Evolutionary conservation across 2,888 invertebrate species (phyloP).

Genomic region (Calameuta idolon): DNA sequence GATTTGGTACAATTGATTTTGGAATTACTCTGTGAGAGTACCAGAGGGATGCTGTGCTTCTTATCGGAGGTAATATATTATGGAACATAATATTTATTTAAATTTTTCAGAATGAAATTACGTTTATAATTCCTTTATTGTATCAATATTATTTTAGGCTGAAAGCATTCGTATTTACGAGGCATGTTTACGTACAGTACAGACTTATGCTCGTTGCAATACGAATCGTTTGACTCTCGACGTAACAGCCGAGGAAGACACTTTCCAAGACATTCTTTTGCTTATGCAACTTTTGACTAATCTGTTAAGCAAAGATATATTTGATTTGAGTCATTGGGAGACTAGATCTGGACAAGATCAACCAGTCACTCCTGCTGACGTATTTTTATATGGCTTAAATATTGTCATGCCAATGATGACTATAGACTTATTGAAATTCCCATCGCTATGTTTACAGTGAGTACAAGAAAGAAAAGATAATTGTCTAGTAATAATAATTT

Average conservation of each 20-base stretch:
- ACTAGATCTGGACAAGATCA: conserved; percentile 12
- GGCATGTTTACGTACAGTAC: conserved; percentile 76
- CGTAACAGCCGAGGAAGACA: conserved; percentile 79
- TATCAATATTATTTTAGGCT: conserved; percentile 55
- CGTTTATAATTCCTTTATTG: neutral
- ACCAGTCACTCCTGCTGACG: conserved; percentile 69
- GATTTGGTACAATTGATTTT: conserved; percentile 82
- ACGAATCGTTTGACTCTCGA: conserved; percentile 74
- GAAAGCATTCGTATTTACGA: conserved; percentile 77
- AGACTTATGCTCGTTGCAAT: conserved; percentile 78
- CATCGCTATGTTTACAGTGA: conserved; percentile 75
- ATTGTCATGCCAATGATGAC: conserved; percentile 81
- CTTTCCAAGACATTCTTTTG: conserved; percentile 80
- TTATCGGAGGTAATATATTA: conserved; percentile 60
- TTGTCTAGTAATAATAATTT: neutral
- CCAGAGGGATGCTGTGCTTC: conserved; percentile 78
- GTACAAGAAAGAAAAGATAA: conserved; percentile 23
- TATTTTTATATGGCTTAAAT: conserved; percentile 77
- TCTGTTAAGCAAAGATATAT: conserved; percentile 71
- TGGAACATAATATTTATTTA: neutral
- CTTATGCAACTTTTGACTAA: conserved; percentile 82
- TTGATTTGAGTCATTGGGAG: conserved; percentile 63
- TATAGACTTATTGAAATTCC: conserved; percentile 77
- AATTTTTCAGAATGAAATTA: neutral
- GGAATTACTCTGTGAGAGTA: conserved; percentile 79